phyloP scores from a whole-genome alignment of 1,140 invertebrate species.

The Frieseomelitta varia region DNA sequence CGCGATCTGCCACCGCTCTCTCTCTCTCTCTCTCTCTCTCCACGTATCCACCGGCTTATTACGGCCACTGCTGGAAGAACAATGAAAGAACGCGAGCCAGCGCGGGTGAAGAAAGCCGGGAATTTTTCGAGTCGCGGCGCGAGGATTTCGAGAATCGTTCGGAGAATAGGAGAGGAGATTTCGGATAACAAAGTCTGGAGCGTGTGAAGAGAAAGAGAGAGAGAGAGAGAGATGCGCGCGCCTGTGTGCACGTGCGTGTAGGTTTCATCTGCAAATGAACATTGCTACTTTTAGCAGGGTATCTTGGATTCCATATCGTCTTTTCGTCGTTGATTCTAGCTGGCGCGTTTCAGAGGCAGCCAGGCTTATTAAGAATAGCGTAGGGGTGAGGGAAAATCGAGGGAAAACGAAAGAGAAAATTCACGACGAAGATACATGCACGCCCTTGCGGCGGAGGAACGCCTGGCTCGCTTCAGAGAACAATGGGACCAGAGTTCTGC shows the following conservation, averaged over 20 bases:
- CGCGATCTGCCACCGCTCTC: no score
- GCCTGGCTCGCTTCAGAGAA: background rate
- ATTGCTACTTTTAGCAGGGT: background rate
- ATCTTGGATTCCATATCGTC: background rate
- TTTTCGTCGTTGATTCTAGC: background rate
- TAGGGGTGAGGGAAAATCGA: background rate
- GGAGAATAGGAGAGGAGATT: conserved; percentile 8
- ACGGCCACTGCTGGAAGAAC: background rate
- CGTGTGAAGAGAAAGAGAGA: conserved; percentile 29
- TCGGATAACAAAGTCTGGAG: conserved; percentile 31
- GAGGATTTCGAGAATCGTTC: background rate
- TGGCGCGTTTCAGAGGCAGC: background rate
- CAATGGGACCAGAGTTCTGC: conserved; percentile 34
- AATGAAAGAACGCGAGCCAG: conserved; percentile 4
- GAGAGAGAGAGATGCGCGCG: background rate
- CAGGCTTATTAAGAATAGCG: conserved; percentile 27
- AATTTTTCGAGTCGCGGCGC: background rate
- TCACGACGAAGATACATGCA: conserved; percentile 9
- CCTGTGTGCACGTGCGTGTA: background rate
- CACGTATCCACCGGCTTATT: conserved; percentile 44
- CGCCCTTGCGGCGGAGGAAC: conserved; percentile 23
- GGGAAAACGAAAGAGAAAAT: conserved; percentile 24
- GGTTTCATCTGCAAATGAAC: conserved; percentile 34
- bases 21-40: no score
- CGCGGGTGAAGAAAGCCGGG: no score